A percentile compares a stretch with the other conserved stretches of the same genome.
These are phyloP conservation scores for Frankliniella intonsa DNA, from an alignment of 2,888 invertebrate species.

Conservation along the genomic window DNA sequence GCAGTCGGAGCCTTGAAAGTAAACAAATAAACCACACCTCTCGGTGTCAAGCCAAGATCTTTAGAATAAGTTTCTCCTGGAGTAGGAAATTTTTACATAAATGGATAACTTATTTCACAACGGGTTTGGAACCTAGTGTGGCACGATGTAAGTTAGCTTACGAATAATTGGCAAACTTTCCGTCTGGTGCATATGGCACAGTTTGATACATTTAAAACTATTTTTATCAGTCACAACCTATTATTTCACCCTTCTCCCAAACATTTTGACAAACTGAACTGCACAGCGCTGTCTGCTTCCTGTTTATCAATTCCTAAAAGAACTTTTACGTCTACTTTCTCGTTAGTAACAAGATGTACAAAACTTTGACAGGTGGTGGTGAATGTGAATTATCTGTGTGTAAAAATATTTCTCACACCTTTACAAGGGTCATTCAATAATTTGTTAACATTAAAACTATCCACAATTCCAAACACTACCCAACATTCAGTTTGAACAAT, in stretches of 20 bases:
- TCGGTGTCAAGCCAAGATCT: not conserved
- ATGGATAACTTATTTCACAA: not conserved
- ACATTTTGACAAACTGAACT: no score
- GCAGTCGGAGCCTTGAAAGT: not conserved
- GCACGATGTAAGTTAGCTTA: no score
- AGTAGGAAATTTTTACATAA: not conserved
- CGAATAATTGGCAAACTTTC: no score
- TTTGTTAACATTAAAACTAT: not conserved
- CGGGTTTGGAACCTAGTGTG: no score
- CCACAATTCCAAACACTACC: not conserved
- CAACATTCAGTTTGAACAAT: not conserved
- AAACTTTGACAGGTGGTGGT: not conserved
- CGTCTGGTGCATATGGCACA: no score
- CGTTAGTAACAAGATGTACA: not conserved
- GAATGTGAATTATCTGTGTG: not conserved
- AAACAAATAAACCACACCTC: not conserved
- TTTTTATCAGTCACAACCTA: no score
- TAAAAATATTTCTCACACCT: not conserved
- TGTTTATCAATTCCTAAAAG: no score
- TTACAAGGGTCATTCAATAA: not conserved
- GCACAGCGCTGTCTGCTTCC: no score
- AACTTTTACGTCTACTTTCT: no score
- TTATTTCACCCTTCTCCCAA: no score
- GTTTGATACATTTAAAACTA: no score
- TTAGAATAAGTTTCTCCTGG: not conserved